phyloP scores from a whole-genome alignment of 2,888 invertebrate genomes.

The Acanthopleura granulata region DNA sequence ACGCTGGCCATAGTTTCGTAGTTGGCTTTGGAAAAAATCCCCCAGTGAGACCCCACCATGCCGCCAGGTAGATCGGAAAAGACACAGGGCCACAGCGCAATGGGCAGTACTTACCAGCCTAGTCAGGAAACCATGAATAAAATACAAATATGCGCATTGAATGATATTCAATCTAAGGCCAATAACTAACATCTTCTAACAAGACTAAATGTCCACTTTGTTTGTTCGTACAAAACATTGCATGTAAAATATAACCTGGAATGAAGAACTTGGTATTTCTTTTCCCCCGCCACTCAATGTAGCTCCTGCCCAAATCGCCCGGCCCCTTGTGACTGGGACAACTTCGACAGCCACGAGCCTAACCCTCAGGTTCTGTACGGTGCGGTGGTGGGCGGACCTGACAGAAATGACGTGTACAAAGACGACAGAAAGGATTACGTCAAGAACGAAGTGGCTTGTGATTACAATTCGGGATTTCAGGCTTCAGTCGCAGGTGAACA shows the following conservation, averaged over 20 bases:
- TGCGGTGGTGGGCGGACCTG: slow-evolving; percentile 64
- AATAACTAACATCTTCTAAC: no score
- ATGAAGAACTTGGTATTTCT: not conserved
- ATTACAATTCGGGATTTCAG: slow-evolving; percentile 65
- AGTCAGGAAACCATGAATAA: no score
- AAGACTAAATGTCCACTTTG: no score
- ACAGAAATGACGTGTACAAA: slow-evolving; percentile 45
- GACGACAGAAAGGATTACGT: slow-evolving; percentile 56
- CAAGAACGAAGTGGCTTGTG: slow-evolving; percentile 60
- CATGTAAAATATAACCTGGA: no score
- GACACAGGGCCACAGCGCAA: no score
- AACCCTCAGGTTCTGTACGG: slow-evolving; percentile 60
- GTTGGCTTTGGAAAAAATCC: slow-evolving; percentile 54
- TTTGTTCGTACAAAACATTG: no score
- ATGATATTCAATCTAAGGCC: no score
- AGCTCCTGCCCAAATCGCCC: slow-evolving; percentile 52
- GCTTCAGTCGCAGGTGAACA: slow-evolving; percentile 59
- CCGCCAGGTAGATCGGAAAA: slow-evolving; percentile 42
- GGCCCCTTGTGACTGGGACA: slow-evolving; percentile 54
- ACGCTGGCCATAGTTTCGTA: slow-evolving; percentile 48
- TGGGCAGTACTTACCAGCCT: no score
- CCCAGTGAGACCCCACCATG: slow-evolving; percentile 54
- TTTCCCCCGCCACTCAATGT: not conserved
- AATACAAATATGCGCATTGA: no score
- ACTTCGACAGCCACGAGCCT: slow-evolving; percentile 39